phyloP scores from a whole-genome alignment of 2,888 invertebrate species.

The Yponomeuta evonymella region DNA sequence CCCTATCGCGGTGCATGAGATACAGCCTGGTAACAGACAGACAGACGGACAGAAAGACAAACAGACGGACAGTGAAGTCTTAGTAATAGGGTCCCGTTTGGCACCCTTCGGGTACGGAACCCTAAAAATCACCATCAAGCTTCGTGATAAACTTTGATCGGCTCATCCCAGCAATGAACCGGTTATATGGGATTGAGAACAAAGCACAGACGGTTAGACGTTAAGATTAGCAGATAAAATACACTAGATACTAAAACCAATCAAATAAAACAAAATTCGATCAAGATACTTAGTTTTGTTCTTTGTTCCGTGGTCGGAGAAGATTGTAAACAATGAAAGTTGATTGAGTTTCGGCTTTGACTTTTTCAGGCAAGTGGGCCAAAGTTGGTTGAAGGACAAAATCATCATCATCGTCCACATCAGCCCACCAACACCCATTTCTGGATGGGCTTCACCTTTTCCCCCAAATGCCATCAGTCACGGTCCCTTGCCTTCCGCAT shows the following conservation, averaged over 20 bases:
- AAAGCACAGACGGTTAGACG: slow-evolving; percentile 1
- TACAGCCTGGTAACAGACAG: too few species aligned
- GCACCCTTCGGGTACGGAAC: too few species aligned
- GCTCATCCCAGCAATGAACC: slow-evolving; percentile 3
- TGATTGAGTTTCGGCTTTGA: background rate
- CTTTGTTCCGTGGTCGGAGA: background rate
- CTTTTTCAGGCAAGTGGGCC: background rate
- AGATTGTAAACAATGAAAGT: background rate
- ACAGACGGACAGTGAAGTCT: too few species aligned
- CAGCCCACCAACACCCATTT: too few species aligned
- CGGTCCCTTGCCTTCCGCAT: too few species aligned
- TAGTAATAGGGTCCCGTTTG: too few species aligned
- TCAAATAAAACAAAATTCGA: background rate
- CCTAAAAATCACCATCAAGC: background rate
- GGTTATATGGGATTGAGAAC: background rate
- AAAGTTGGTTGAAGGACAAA: too few species aligned
- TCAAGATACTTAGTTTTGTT: background rate
- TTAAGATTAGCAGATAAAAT: slow-evolving; percentile 5
- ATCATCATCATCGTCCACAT: too few species aligned
- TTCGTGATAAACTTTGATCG: background rate
- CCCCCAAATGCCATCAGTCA: too few species aligned
- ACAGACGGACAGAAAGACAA: too few species aligned
- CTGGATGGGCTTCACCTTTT: too few species aligned
- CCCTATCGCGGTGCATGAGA: too few species aligned
- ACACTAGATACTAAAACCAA: background rate